phyloP scores from a whole-genome alignment of 2,888 invertebrate genomes.

The Anodontia alba region DNA sequence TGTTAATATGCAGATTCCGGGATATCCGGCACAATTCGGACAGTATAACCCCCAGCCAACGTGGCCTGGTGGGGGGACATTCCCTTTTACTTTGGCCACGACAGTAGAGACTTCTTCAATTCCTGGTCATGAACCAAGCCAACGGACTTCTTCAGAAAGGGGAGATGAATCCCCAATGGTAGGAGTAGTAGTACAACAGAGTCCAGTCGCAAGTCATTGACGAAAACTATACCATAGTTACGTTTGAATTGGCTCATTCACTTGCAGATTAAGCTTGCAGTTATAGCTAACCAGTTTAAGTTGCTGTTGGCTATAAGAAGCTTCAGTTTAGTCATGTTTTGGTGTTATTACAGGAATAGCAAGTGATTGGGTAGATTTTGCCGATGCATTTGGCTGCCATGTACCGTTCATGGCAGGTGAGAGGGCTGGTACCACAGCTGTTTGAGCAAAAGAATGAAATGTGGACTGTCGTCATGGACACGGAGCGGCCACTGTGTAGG shows the following conservation, averaged over 20 bases:
- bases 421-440: background rate
- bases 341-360: background rate
- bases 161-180: constrained; percentile 93
- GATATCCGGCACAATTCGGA: constrained; percentile 72
- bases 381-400: constrained; percentile 16
- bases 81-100: constrained; percentile 72
- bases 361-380: constrained; percentile 6
- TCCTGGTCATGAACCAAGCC: constrained; percentile 61
- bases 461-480: background rate
- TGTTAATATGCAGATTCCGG: constrained; percentile 84
- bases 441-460: background rate
- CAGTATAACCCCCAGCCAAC: constrained; percentile 70
- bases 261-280: constrained; percentile 9
- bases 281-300: constrained; percentile 3
- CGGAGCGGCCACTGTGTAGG: background rate
- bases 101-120: constrained; percentile 59
- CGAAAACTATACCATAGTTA: constrained; percentile 59
- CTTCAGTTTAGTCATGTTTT: background rate
- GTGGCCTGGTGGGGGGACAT: constrained; percentile 69
- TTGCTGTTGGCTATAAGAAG: background rate
- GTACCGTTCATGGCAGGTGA: constrained; percentile 21
- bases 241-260: constrained; percentile 36
- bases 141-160: constrained; percentile 69
- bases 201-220: constrained; percentile 95
- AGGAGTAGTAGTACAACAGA: constrained; percentile 95